A percentile compares a stretch with the other conserved stretches of the same genome.
phyloP scores from a whole-genome alignment of 2,888 invertebrate genomes.

The Syrphus vitripennis region DNA sequence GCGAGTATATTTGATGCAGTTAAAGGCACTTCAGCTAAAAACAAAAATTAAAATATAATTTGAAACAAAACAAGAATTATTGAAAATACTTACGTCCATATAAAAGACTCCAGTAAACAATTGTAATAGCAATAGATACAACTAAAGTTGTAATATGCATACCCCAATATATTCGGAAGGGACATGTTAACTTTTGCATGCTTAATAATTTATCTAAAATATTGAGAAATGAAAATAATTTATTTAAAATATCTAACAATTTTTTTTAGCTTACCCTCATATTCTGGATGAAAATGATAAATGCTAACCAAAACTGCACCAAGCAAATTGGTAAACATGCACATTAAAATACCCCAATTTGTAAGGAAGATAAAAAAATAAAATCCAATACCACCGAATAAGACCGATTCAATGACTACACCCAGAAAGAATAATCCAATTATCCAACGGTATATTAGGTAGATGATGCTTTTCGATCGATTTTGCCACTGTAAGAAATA shows the following conservation, averaged over 20 bases:
- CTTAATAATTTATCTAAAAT: constrained; percentile 77
- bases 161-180: constrained; percentile 86
- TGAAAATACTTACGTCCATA: constrained; percentile 75
- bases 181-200: constrained; percentile 76
- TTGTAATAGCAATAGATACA: constrained; percentile 86
- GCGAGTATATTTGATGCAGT: constrained; percentile 87
- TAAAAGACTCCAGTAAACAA: constrained; percentile 86
- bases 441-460: constrained; percentile 79
- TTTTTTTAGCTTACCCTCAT: constrained; percentile 76
- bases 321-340: constrained; percentile 78
- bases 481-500: constrained; percentile 78
- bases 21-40: constrained; percentile 83
- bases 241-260: background rate
- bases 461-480: constrained; percentile 78
- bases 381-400: constrained; percentile 72
- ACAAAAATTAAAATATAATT: background rate
- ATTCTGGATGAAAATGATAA: constrained; percentile 80
- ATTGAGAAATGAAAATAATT: background rate
- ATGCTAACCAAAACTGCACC: constrained; percentile 78
- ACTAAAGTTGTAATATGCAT: constrained; percentile 86
- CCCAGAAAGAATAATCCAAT: constrained; percentile 78
- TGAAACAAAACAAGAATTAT: background rate
- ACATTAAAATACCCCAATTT: constrained; percentile 80
- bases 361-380: constrained; percentile 80
- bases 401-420: constrained; percentile 78